Conservation (phyloP, 2,797 vertebrate genomes). For the Cyclopterus lumpus region DNA sequence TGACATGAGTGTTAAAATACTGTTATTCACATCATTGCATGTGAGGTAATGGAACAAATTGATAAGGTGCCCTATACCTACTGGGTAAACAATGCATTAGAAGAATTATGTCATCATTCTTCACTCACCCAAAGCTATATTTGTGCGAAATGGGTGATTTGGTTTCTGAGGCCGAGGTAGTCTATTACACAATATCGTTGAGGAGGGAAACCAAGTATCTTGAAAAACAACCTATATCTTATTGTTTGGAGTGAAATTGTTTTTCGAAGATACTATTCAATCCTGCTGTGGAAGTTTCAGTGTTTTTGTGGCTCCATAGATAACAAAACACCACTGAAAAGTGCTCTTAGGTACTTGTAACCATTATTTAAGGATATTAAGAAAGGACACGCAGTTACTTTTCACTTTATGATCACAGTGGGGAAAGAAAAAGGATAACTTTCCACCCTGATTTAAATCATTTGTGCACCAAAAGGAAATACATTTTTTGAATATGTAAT, state of each 20-base stretch:
- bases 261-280: conserved; percentile 3
- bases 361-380: not conserved
- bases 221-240: conserved; percentile 25
- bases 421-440: not conserved
- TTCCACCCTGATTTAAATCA: not conserved
- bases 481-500: not conserved
- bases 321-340: not conserved
- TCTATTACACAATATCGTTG: conserved; percentile 22
- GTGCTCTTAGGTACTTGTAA: not conserved
- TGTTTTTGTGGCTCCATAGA: conserved; percentile 1
- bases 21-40: conserved; percentile 73
- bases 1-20: conserved; percentile 72
- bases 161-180: conserved; percentile 15
- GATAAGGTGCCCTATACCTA: conserved; percentile 49
- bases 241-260: conserved; percentile 28
- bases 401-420: not conserved
- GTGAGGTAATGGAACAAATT: conserved; percentile 75
- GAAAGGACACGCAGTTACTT: not conserved
- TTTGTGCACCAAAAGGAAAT: not conserved
- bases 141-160: conserved; percentile 54
- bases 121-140: conserved; percentile 53
- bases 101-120: conserved; percentile 54
- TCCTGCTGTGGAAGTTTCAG: conserved; percentile 2
- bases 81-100: conserved; percentile 60
- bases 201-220: conserved; percentile 22